Conservation (phyloP, 2,113 vertebrate genomes). For the Phalacrocorax brasilianus region DNA sequence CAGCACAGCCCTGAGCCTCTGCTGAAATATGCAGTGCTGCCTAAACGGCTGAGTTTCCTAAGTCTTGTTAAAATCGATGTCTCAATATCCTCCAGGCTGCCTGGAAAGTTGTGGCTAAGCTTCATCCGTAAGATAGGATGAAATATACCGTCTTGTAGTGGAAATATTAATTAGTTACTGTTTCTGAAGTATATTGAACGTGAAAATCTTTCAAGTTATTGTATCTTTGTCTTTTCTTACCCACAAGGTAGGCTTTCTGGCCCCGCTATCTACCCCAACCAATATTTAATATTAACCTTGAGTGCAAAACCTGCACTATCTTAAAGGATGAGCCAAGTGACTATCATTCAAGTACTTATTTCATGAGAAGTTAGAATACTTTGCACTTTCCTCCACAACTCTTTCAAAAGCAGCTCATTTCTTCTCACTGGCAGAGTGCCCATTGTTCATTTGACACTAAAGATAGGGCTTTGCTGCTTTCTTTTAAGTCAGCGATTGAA, state of each 20-base stretch:
- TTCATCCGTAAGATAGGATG: neutral
- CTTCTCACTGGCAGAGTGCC: conserved; percentile 63
- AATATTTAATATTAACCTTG: neutral
- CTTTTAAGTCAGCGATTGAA: conserved; percentile 67
- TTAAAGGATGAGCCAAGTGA: conserved; percentile 25
- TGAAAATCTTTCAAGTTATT: neutral
- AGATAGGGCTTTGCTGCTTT: conserved; percentile 73
- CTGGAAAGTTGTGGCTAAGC: neutral
- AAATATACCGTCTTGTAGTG: neutral
- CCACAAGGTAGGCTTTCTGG: neutral
- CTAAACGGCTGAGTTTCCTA: neutral
- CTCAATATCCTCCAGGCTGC: neutral
- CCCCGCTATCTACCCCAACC: neutral
- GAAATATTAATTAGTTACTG: conserved; percentile 21
- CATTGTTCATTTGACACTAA: conserved; percentile 72
- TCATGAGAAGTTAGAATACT: conserved; percentile 66
- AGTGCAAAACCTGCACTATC: neutral
- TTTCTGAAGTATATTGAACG: neutral
- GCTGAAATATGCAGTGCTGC: neutral
- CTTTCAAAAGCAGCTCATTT: conserved; percentile 73
- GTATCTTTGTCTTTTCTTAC: neutral
- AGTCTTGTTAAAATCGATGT: neutral
- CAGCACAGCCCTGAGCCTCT: neutral
- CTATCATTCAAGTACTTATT: conserved; percentile 63
- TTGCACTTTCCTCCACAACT: conserved; percentile 67